phyloP scores from a whole-genome alignment of 2,113 vertebrate genomes.

The Morone saxatilis region DNA sequence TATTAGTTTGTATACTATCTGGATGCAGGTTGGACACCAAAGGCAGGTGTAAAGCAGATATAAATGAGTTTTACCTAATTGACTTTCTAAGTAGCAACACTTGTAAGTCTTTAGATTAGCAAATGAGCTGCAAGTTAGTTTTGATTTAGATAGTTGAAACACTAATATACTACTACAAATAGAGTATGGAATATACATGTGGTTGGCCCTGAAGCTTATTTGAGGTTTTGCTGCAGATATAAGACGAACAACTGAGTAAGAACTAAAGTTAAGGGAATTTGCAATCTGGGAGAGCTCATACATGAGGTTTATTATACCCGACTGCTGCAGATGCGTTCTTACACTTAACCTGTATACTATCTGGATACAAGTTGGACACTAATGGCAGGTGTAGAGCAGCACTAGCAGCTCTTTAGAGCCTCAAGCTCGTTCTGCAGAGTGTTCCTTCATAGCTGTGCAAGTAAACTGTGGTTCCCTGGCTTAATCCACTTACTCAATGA shows the following conservation, averaged over 20 bases:
- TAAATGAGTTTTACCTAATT: neutral
- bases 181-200: no score
- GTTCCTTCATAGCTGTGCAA: neutral
- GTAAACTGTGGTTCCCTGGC: neutral
- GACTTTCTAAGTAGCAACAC: neutral
- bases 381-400: neutral
- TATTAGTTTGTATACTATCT: neutral
- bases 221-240: no score
- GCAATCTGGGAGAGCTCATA: no score
- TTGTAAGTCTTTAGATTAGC: neutral
- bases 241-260: no score
- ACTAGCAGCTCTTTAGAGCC: neutral
- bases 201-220: no score
- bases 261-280: no score
- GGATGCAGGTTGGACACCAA: neutral
- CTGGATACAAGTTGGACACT: no score
- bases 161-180: no score
- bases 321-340: no score
- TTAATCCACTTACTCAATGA: conserved; percentile 8
- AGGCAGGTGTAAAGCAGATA: neutral
- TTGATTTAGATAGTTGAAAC: neutral
- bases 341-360: no score
- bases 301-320: neutral
- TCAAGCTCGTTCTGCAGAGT: neutral
- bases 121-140: neutral